Base-by-base conservation (phyloP, 2,113 vertebrate species). In the Leucopternis melanops region DNA sequence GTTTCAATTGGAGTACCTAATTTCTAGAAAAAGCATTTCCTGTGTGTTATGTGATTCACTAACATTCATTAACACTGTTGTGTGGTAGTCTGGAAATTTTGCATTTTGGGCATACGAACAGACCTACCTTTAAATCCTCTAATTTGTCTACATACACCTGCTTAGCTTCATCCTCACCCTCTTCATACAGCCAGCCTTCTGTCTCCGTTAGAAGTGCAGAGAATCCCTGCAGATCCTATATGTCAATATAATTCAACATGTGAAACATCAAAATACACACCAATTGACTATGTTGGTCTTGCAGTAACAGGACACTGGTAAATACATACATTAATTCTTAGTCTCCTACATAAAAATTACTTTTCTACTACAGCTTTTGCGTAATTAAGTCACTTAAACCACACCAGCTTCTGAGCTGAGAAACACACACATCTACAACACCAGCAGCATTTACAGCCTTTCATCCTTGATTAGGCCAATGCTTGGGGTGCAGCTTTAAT, bases 121-220 rank as follows among this genome's bases (percentile, higher is more conserved):
- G 16, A 52, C 97, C 84, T 97, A 98, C 98, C 97, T 98, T 98
- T 52, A 98, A 94, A 71, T 98, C 96, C 50, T 97, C 98, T 59
- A 98, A 57, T 88, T 98, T 99, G 79, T 98, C 97, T 45, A 98
- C 81, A 1, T 99, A 98, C 10, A 98, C 98, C 62, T 98, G 98
- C 58, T 98, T 98, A 12, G 98, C 96, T 94, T 98, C 98, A 86
- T 98, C 98, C 75, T 98, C 98, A 36, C 98, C 98, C 74, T 99
- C 98, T 81, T 98, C 98, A 81, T 98, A 98, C 5, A 98, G 96
- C 98, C 98, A 98, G 86, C 98, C 97, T 96, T 98, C 98, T 38
- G 98, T 98, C 88, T 98, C 97, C 10, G 97, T 97, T 44, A 98
- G 96, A 26, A 98, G 97, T 8, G 95, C 95, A 86, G 97, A 95